These are phyloP conservation scores for Peromyscus maniculatus DNA, from an alignment of 2,113 vertebrate species.

Conservation along the genomic window DNA sequence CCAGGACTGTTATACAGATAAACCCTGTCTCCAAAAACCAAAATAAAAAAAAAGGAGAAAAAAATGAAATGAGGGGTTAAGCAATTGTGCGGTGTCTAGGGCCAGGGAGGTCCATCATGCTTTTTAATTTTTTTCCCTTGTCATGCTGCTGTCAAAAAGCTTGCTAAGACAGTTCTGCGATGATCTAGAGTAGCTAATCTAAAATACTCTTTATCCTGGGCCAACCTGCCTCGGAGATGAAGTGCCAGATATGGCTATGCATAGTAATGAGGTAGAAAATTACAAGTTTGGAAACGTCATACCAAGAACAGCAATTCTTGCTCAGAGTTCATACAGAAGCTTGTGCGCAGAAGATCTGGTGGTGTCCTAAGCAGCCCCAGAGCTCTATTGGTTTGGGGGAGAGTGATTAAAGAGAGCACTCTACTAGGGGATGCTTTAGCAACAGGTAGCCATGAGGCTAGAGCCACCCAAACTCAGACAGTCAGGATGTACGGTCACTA, in stretches of 20 bases:
- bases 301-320: not conserved
- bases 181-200: not conserved
- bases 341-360: not conserved
- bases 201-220: constrained; percentile 1
- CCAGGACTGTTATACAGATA: not conserved
- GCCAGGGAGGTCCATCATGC: not conserved
- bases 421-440: not conserved
- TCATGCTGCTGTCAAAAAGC: not conserved
- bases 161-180: not conserved
- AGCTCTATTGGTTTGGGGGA: not conserved
- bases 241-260: not conserved
- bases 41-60: too few relatives aligned
- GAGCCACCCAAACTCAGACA: not conserved
- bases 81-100: too few relatives aligned
- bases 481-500: not conserved
- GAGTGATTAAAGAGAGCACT: not conserved
- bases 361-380: not conserved
- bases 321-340: constrained; percentile 2
- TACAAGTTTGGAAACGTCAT: constrained; percentile 38
- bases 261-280: not conserved
- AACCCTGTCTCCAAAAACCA: too few relatives aligned
- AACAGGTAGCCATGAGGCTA: not conserved
- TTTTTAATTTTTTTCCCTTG: not conserved
- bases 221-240: not conserved
- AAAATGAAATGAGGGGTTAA: not conserved